Evolutionary conservation across 2,797 vertebrate species (phyloP).

Genomic region (Galaxias olidus): DNA sequence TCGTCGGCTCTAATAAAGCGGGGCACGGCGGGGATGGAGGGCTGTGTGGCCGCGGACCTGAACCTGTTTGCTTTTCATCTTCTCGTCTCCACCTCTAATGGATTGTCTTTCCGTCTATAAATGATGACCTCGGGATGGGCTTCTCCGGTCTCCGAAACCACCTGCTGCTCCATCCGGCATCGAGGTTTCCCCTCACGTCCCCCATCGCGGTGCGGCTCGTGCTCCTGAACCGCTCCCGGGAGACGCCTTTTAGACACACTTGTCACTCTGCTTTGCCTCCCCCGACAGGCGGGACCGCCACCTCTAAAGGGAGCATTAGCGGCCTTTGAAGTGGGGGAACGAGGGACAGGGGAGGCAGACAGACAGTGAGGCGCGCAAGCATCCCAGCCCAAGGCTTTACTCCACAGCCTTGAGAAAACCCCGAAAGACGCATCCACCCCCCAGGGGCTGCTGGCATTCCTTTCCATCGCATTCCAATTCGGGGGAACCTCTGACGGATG

Average conservation of each 20-base stretch:
- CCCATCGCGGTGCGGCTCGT: conserved; percentile 21
- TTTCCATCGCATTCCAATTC: neutral
- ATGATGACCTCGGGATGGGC: conserved; percentile 23
- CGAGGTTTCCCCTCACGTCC: conserved; percentile 24
- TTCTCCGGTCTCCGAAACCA: conserved; percentile 34
- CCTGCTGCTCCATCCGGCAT: conserved; percentile 32
- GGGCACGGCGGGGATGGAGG: neutral
- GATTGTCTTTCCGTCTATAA: conserved; percentile 22
- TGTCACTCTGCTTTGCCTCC: conserved; percentile 46
- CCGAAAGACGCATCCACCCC: no score
- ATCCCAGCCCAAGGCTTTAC: no score
- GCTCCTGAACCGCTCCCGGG: conserved; percentile 24
- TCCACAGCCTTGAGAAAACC: no score
- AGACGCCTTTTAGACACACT: conserved; percentile 43
- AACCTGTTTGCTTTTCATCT: conserved; percentile 8
- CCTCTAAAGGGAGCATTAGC: conserved; percentile 55
- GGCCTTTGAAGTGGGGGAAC: conserved; percentile 53
- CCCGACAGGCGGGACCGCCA: conserved; percentile 35
- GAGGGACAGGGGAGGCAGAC: conserved; percentile 28
- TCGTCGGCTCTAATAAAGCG: no score
- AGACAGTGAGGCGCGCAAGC: conserved; percentile 27
- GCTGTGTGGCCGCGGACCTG: neutral
- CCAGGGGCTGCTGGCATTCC: neutral
- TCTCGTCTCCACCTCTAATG: conserved; percentile 3
- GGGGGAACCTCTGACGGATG: conserved; percentile 24